Conservation (phyloP, 2,888 invertebrate genomes). For the Anoplius nigerrimus region DNA sequence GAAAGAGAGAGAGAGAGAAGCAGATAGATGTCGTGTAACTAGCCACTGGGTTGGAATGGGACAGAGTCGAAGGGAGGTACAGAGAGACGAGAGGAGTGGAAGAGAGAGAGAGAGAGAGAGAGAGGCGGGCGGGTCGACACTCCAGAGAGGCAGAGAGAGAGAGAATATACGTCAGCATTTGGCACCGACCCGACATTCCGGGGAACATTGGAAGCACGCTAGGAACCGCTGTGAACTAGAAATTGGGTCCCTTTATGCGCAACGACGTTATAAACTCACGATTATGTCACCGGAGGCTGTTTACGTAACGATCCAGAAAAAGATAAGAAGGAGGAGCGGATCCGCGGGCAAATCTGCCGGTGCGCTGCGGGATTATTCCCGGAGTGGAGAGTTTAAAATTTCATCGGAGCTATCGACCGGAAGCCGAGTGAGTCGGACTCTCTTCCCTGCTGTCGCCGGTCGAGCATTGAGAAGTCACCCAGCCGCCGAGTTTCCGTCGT, state of each 20-base stretch:
- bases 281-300: conserved; percentile 10
- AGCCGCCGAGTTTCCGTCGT: too few species aligned
- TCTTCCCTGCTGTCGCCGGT: too few species aligned
- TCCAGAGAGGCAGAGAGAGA: conserved; percentile 3
- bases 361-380: too few species aligned
- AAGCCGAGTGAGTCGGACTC: too few species aligned
- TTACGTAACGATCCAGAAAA: conserved; percentile 13
- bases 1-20: background rate
- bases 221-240: conserved; percentile 9
- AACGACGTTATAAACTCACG: conserved; percentile 15
- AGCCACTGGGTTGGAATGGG: too few species aligned
- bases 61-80: too few species aligned
- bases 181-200: conserved; percentile 26
- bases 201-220: conserved; percentile 19
- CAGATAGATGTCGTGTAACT: background rate
- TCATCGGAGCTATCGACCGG: too few species aligned
- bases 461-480: too few species aligned
- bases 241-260: conserved; percentile 23
- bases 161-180: conserved; percentile 28
- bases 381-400: too few species aligned
- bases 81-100: background rate
- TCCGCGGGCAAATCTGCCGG: too few species aligned
- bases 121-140: background rate
- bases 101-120: background rate
- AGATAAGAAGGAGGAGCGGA: background rate